These are phyloP conservation scores for Excalfactoria chinensis DNA, from an alignment of 2,113 vertebrate genomes.

Conservation along the genomic window DNA sequence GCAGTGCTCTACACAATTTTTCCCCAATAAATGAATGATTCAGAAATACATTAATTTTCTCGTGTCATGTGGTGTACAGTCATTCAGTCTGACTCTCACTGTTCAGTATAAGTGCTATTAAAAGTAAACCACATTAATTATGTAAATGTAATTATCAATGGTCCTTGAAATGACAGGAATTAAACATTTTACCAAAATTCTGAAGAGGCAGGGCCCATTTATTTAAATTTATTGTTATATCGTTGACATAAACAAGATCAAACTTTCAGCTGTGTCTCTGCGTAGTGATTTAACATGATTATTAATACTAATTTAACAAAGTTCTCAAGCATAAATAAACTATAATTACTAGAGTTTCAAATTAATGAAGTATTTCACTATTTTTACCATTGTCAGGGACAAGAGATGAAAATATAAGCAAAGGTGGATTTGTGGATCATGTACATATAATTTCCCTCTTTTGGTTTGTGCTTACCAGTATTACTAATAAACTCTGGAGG, in stretches of 20 bases:
- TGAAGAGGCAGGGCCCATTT: background rate
- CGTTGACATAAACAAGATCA: background rate
- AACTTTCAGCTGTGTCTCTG: background rate
- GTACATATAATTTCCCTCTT: background rate
- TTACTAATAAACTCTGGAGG: background rate
- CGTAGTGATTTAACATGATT: background rate
- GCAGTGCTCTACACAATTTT: background rate
- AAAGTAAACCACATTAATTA: slow-evolving; percentile 21
- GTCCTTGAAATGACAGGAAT: background rate
- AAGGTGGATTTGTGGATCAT: background rate
- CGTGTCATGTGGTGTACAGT: background rate
- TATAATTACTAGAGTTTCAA: background rate
- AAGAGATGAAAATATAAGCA: background rate
- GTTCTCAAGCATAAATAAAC: background rate
- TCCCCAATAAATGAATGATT: background rate
- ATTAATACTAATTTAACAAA: background rate
- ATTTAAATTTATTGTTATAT: background rate
- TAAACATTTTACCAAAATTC: background rate
- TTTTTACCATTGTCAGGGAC: background rate
- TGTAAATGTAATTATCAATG: slow-evolving; percentile 22
- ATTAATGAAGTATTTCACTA: background rate
- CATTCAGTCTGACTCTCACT: background rate
- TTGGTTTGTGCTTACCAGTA: background rate
- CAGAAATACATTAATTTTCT: slow-evolving; percentile 8
- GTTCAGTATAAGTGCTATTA: background rate